Conservation (phyloP, 2,797 vertebrate species). For the Fundulus diaphanus region DNA sequence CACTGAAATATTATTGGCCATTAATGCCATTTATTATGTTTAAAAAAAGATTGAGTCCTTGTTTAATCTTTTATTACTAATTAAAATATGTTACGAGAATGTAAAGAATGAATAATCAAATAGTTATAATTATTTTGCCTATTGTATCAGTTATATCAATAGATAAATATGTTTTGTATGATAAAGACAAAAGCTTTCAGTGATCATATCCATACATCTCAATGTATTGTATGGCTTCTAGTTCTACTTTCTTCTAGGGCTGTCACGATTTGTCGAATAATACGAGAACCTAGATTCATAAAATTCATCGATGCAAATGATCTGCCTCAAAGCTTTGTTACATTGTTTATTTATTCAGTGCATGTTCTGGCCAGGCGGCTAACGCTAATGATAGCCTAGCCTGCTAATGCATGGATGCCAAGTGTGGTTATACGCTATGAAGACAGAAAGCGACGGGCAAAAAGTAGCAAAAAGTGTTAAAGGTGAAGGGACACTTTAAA, state of each 20-base stretch:
- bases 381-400: too few relatives aligned
- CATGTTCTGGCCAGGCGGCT: too few relatives aligned
- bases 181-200: background rate
- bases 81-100: background rate
- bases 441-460: too few relatives aligned
- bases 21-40: conserved; percentile 22
- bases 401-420: too few relatives aligned
- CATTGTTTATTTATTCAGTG: too few relatives aligned
- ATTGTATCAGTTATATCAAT: background rate
- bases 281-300: too few relatives aligned
- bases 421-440: too few relatives aligned
- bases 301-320: too few relatives aligned
- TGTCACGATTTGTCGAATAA: too few relatives aligned
- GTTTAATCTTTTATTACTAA: conserved; percentile 5
- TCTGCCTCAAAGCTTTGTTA: too few relatives aligned
- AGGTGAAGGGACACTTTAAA: too few relatives aligned
- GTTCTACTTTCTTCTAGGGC: conserved; percentile 21
- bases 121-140: background rate
- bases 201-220: background rate
- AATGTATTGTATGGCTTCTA: background rate
- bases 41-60: conserved; percentile 26
- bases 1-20: background rate
- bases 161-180: background rate
- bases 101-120: conserved; percentile 6
- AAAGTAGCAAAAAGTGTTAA: too few relatives aligned